Percentiles rank a stretch among this genome's conserved stretches.
Conservation (phyloP, 1,140 invertebrate species). For the Drosophila triauraria region DNA sequence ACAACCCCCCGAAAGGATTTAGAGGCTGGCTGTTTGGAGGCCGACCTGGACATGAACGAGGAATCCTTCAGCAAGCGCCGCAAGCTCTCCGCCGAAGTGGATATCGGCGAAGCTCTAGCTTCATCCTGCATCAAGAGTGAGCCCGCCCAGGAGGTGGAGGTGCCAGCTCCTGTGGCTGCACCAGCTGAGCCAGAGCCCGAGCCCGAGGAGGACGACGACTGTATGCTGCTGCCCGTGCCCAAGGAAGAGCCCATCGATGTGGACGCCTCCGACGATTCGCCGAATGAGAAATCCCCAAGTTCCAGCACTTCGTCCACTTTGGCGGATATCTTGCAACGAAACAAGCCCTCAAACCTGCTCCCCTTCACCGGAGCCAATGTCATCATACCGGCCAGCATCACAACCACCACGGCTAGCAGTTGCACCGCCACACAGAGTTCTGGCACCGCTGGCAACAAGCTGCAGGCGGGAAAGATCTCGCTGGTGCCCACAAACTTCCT, state of each 20-base stretch:
- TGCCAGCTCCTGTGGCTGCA: conserved; percentile 2
- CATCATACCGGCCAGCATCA: conserved; percentile 63
- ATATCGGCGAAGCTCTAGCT: conserved; percentile 78
- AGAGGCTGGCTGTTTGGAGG: conserved; percentile 47
- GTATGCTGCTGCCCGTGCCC: conserved; percentile 63
- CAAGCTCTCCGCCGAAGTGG: conserved; percentile 59
- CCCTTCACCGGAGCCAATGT: conserved; percentile 68
- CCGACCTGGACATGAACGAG: conserved; percentile 57
- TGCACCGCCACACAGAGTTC: conserved; percentile 27
- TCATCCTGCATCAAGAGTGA: conserved; percentile 74
- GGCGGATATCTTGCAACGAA: conserved; percentile 63
- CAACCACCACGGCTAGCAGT: conserved; percentile 40
- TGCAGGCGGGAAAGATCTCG: conserved; percentile 73
- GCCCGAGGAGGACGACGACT: conserved; percentile 70
- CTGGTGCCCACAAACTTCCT: conserved; percentile 82
- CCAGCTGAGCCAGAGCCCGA: conserved; percentile 20
- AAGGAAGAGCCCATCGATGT: conserved; percentile 84
- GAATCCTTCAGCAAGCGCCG: conserved; percentile 62
- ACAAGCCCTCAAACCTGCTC: conserved; percentile 50
- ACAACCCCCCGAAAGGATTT: conserved; percentile 25
- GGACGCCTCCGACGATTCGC: conserved; percentile 68
- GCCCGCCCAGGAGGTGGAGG: conserved; percentile 40
- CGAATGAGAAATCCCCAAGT: conserved; percentile 25
- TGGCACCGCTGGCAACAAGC: conserved; percentile 23
- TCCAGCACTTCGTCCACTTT: conserved; percentile 56